Evolutionary conservation across 1,140 invertebrate genomes (phyloP), one percentile per base, ranked within the genome.

Genomic region (Lordiphosa collinella): DNA sequence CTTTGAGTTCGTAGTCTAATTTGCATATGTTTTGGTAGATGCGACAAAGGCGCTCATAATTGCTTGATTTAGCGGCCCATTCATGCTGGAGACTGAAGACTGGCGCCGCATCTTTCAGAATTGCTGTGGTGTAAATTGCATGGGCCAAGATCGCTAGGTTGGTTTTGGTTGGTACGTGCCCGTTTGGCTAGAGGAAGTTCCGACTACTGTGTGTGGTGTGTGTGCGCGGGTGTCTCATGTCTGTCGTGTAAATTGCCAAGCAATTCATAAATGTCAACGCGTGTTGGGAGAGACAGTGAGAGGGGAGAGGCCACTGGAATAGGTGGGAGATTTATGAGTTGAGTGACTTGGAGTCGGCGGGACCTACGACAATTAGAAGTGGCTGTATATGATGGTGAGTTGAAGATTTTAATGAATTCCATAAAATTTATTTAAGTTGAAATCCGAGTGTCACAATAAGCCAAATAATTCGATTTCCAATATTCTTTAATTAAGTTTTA

Each of bases 201-300:
- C 8, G 35, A 25, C 14, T 18, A 8, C 25, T 61, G 10, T 31
- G 58, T 14, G 58, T 18, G 16, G 16, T 18, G 1, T 18, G n/a
- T n/a, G n/a, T 63, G 43, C 36, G 79, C 75, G 79, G 78, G 78
- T 84, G 79, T 84, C 60, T 50, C 56, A 31, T 41, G 57, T 78
- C 55, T 73, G 73, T 84, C 74, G 60, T 54, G 65, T 85, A 85
- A 84, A 85, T 84, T 74, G 73, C 69, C 73, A 64, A 55, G 73
- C 74, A 84, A 84, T 84, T 84, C 79, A 84, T 84, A 84, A 84
- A 61, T 85, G 79, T 84, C 79, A 84, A 79, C 76, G 75, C 75
- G 65, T 70, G 34, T 56, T 48, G 18, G 14, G 36, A 31, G 40
- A 50, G 50, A 41, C 32, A 36, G 51, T 38, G 37, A 31, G 40